These are phyloP conservation scores for Asbolus verrucosus DNA, from an alignment of 1,140 invertebrate species.

Conservation along the genomic window DNA sequence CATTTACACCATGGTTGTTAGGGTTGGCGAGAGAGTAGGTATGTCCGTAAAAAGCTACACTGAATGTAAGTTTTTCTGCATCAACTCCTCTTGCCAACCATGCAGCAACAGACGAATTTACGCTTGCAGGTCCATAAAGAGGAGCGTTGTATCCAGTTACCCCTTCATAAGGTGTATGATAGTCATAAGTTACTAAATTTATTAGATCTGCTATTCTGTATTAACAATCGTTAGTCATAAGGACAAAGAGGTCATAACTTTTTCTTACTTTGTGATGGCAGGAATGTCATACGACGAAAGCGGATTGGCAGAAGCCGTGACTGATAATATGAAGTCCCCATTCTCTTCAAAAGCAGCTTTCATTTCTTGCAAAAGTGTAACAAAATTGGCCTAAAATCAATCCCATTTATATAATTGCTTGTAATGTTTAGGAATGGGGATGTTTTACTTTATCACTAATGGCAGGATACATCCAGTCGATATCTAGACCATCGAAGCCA, in stretches of 20 bases:
- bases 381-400: slow-evolving; percentile 53
- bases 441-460: slow-evolving; percentile 51
- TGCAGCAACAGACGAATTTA: background rate
- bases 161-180: slow-evolving; percentile 14
- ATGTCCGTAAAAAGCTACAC: slow-evolving; percentile 73
- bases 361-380: slow-evolving; percentile 54
- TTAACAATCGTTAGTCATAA: background rate
- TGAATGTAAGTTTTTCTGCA: slow-evolving; percentile 72
- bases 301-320: slow-evolving; percentile 59
- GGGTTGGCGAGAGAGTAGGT: slow-evolving; percentile 68
- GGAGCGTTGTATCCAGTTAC: slow-evolving; percentile 28
- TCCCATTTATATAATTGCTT: no score
- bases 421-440: no score
- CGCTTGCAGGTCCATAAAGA: slow-evolving; percentile 21
- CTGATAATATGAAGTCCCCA: slow-evolving; percentile 49
- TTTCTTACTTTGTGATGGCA: slow-evolving; percentile 71
- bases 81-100: slow-evolving; percentile 33
- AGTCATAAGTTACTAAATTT: slow-evolving; percentile 79
- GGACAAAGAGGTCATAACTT: background rate
- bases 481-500: slow-evolving; percentile 83
- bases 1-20: slow-evolving; percentile 63
- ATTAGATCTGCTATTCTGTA: slow-evolving; percentile 72
- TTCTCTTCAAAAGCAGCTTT: slow-evolving; percentile 50
- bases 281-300: slow-evolving; percentile 88
- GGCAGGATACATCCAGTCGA: slow-evolving; percentile 89